These are phyloP conservation scores for Chionodraco myersi DNA, from an alignment of 2,113 vertebrate genomes.

Conservation along the genomic window DNA sequence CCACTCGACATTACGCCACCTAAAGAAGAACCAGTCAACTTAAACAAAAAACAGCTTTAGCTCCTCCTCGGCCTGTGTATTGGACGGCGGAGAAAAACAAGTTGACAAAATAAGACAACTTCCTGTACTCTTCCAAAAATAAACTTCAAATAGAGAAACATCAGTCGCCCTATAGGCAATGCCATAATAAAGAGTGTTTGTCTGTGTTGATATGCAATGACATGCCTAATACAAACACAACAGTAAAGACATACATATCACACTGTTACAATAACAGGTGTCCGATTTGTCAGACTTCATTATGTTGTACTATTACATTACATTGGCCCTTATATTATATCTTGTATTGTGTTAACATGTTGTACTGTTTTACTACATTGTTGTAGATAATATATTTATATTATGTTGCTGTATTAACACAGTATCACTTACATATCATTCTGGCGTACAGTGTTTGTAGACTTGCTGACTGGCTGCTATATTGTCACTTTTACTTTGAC, in stretches of 20 bases:
- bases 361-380: background rate
- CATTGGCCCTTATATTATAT: background rate
- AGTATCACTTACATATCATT: background rate
- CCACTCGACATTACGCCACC: background rate
- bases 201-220: no score
- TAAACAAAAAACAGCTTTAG: conserved; percentile 21
- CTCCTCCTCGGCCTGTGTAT: conserved; percentile 31
- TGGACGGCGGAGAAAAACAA: conserved; percentile 10
- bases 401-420: background rate
- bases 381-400: background rate
- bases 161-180: background rate
- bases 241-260: no score
- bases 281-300: background rate
- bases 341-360: background rate
- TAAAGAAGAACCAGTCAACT: conserved; percentile 18
- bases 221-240: no score
- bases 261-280: background rate
- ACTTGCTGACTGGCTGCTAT: background rate
- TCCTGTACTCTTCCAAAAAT: conserved; percentile 37
- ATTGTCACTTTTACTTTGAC: background rate
- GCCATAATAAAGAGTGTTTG: no score
- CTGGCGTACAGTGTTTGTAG: background rate
- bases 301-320: background rate
- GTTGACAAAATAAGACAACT: background rate
- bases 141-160: background rate